Base-by-base conservation (phyloP, 2,113 vertebrate species). In the Ciconia boyciana region DNA sequence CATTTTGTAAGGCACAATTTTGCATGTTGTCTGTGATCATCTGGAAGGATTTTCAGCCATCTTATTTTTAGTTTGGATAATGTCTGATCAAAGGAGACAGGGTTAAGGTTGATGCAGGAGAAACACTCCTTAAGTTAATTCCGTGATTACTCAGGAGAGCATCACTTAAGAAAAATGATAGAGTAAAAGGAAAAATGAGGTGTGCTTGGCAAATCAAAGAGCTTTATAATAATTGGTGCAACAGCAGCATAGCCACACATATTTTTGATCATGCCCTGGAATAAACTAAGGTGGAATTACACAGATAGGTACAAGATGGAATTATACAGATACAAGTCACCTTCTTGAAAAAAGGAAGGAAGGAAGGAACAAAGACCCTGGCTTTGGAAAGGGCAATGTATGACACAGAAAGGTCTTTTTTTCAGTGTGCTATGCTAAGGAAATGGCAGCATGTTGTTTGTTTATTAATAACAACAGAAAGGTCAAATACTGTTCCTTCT, bases 51-150 rank as follows among this genome's bases (percentile, higher is more conserved):
- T 90, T 85, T 95, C 83, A 93, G 15, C 19, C 13, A 11, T 75
- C 25, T 83, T 86, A 48, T 90, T 94, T 96, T 88, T 61, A 57
- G 76, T 87, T 95, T 87, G 80, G 65, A 79, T 89, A 93, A 78
- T 71, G 61, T 57, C 57, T 94, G 83, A 92, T 96, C 77, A 94
- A 94, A 94, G 83, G 25, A 91, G 76, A 69, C 25, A 64, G 77
- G 24, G 77, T 72, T 94, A 92, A 89, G 44, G 44, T n/a, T 84
- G 69, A 48, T 79, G 57, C 13, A 29, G 76, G 29, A 90, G 72
- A 81, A 86, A 65, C 25, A 52, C 26, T 86, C 32, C 54, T 83
- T 62, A 61, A 79, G 65, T 83, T 89, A 92, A 89, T 95, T 92
- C 57, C 6, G 2, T 89, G 81, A 79, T 87, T 96, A 78, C 61